Evolutionary conservation across 92 coral and sea anemone genomes (phyloP), one percentile per base, ranked within the genome.

Genomic region (Porites divaricata): DNA sequence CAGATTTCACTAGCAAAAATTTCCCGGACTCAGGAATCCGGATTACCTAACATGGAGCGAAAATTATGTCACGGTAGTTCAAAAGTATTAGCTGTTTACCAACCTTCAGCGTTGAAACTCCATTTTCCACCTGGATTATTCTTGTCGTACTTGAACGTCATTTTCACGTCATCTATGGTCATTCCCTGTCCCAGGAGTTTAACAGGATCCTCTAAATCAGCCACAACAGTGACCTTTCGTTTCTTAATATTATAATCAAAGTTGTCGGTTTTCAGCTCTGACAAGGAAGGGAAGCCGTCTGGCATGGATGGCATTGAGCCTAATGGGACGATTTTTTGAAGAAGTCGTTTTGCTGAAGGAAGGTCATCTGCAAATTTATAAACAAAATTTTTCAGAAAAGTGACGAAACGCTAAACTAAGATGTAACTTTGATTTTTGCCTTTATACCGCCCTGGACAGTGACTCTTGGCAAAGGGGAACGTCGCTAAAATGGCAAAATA

Each of bases 81-180:
- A 35, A 35, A 35, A 35, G 5, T 3, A 35, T 3, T 0, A 35
- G 7, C 7, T 12, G 14, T 57, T 45, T 1, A 25, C 9, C 75
- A 79, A 87, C 98, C 99, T 81, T 93, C 89, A n/a, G 98, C 99
- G 66, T 93, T 87, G 71, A 97, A 97, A 63, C 86, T 71, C 99
- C 99, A 97, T 56, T 86, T 94, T 53, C 97, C 98, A 48, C 71
- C 74, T 10, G 90, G 83, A 16, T 76, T 87, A 41, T 89, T 85
- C 87, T 95, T 93, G 63, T 87, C 68, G 86, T 93, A 97, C 45
- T 68, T 87, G 86, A 97, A 97, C 3, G 87, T 91, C 98, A 97
- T 89, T 20, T 66, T 58, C 41, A 92, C 95, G 21, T 91, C 90
- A 67, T 91, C 61, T 20, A 97, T 74, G 17, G 78, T 91, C 91